Conservation (phyloP, 2,888 invertebrate species). For the Macrophya alboannulata region DNA sequence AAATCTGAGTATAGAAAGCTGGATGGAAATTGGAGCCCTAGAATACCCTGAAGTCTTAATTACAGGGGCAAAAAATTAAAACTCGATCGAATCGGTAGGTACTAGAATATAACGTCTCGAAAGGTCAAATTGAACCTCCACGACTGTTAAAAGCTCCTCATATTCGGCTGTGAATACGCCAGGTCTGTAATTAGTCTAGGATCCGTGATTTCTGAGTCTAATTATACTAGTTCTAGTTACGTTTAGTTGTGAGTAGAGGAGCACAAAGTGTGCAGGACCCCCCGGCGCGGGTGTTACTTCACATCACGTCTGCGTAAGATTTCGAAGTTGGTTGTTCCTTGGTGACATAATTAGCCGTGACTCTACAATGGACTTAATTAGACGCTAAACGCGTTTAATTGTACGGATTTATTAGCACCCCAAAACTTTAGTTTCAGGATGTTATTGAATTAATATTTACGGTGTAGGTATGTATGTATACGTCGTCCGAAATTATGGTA, state of each 20-base stretch:
- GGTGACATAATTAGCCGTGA: slow-evolving; percentile 37
- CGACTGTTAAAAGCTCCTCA: not conserved
- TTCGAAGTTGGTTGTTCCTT: slow-evolving; percentile 39
- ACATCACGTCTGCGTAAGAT: slow-evolving; percentile 38
- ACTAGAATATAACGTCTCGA: not conserved
- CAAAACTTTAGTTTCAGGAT: not conserved
- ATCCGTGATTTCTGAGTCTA: slow-evolving; percentile 36
- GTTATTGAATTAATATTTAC: not conserved
- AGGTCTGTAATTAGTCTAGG: slow-evolving; percentile 34
- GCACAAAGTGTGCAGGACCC: slow-evolving; percentile 18
- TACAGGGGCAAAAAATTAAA: not conserved
- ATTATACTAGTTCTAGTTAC: slow-evolving; percentile 49
- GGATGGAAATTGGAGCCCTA: slow-evolving; percentile 11
- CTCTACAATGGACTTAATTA: slow-evolving; percentile 35
- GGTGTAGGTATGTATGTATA: not conserved
- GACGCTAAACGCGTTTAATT: slow-evolving; percentile 39
- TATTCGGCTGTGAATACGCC: slow-evolving; percentile 13
- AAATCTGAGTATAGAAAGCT: not conserved
- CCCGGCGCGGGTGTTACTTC: not conserved
- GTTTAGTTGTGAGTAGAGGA: slow-evolving; percentile 6
- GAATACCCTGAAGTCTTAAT: not conserved
- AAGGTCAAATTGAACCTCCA: slow-evolving; percentile 31
- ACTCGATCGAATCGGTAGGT: slow-evolving; percentile 3
- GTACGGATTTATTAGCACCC: not conserved
- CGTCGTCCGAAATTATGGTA: not conserved